Evolutionary conservation across 2,113 vertebrate genomes (phyloP).

Genomic region (Nyctereutes procyonoides): DNA sequence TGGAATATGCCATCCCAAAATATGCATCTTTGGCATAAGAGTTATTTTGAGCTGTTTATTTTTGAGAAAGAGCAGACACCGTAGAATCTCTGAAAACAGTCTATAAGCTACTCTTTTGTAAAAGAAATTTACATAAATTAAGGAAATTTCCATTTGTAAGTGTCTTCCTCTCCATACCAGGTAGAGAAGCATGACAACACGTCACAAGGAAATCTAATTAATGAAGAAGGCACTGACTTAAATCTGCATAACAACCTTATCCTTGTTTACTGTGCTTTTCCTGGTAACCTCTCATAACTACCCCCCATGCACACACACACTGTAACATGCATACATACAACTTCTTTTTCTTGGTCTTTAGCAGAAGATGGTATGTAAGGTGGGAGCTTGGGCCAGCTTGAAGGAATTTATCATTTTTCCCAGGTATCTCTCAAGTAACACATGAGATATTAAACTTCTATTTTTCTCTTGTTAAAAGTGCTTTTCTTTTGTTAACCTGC

Average conservation of each 20-base stretch:
- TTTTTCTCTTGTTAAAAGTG: not conserved
- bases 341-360: not conserved
- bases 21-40: not conserved
- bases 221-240: not conserved
- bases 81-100: not conserved
- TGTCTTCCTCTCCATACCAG: not conserved
- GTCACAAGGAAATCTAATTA: constrained; percentile 22
- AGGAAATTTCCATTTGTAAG: not conserved
- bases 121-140: not conserved
- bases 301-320: no score
- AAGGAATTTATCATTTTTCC: not conserved
- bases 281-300: not conserved
- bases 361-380: not conserved
- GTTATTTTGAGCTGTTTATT: not conserved
- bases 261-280: not conserved
- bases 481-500: not conserved
- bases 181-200: not conserved
- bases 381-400: no score
- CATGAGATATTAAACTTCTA: not conserved
- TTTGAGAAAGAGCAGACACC: not conserved
- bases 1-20: not conserved
- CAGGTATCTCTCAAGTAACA: not conserved
- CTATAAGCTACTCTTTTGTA: not conserved
- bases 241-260: not conserved
- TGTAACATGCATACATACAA: not conserved